These are phyloP conservation scores for Calypte anna DNA, from an alignment of 2,113 vertebrate species.

Conservation along the genomic window DNA sequence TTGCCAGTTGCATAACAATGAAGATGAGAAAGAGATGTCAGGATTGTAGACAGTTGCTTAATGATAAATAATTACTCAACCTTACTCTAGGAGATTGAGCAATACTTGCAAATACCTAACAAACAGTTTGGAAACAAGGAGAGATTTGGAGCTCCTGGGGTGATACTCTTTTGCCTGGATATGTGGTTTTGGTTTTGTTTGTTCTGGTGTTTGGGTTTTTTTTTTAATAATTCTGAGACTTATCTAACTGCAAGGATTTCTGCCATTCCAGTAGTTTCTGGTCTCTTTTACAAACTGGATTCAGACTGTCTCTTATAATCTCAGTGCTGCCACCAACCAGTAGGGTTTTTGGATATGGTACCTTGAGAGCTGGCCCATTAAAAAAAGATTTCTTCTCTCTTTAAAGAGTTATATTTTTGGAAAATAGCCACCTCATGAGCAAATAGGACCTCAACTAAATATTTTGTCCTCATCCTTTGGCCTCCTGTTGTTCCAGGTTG, in stretches of 20 bases:
- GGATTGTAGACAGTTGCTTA: background rate
- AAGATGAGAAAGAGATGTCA: background rate
- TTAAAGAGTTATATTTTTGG: background rate
- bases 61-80: constrained; percentile 7
- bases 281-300: background rate
- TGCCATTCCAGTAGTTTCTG: background rate
- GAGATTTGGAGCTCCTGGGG: background rate
- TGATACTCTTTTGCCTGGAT: background rate
- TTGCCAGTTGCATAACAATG: background rate
- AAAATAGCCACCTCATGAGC: background rate
- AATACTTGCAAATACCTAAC: background rate
- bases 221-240: background rate
- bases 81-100: background rate
- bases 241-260: background rate
- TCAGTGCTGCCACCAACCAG: background rate
- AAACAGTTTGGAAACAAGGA: background rate
- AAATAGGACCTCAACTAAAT: background rate
- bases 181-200: background rate
- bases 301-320: background rate
- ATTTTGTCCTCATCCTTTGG: background rate
- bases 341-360: background rate
- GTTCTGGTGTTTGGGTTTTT: background rate
- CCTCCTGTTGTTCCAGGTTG: background rate
- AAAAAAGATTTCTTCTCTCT: background rate
- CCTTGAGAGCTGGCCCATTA: background rate